A percentile compares a stretch with the other conserved stretches of the same genome.
phyloP scores from a whole-genome alignment of 2,797 vertebrate species.

The Psittacula echo region DNA sequence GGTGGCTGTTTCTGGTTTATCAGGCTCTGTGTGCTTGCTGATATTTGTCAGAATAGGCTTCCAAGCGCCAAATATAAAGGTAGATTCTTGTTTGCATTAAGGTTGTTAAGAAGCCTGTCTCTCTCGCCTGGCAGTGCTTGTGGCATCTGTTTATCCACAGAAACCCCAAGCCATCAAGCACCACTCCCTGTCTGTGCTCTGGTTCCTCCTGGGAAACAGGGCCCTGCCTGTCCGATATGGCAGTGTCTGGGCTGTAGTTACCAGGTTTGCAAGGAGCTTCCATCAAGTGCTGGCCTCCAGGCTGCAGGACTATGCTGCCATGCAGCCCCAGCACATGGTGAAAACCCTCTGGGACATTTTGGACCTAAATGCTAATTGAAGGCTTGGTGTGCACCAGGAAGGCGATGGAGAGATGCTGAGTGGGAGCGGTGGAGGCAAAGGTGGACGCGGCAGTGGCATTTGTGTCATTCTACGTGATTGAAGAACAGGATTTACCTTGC shows the following conservation, averaged over 20 bases:
- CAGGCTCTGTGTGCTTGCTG: neutral
- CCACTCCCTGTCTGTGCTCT: conserved; percentile 68
- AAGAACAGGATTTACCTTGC: neutral
- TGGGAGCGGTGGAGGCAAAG: neutral
- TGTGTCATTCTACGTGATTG: neutral
- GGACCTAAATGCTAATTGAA: neutral
- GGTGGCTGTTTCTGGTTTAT: neutral
- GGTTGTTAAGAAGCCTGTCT: neutral
- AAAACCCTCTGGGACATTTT: conserved; percentile 57
- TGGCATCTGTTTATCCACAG: conserved; percentile 53
- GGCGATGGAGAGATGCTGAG: neutral
- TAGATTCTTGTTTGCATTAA: neutral
- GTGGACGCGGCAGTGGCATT: neutral
- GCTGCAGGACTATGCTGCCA: conserved; percentile 40
- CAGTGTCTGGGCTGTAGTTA: neutral
- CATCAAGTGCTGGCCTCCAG: conserved; percentile 64
- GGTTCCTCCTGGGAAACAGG: conserved; percentile 68
- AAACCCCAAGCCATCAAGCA: conserved; percentile 60
- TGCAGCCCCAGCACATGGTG: conserved; percentile 42
- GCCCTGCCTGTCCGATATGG: neutral
- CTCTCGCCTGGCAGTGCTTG: conserved; percentile 62
- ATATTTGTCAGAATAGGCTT: neutral
- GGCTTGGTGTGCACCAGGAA: neutral
- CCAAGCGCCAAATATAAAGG: neutral
- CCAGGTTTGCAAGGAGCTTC: conserved; percentile 51